Evolutionary conservation across 2,797 vertebrate genomes (phyloP), one percentile per base, ranked within the genome.

Genomic region (Schizopygopsis pylzovi): DNA sequence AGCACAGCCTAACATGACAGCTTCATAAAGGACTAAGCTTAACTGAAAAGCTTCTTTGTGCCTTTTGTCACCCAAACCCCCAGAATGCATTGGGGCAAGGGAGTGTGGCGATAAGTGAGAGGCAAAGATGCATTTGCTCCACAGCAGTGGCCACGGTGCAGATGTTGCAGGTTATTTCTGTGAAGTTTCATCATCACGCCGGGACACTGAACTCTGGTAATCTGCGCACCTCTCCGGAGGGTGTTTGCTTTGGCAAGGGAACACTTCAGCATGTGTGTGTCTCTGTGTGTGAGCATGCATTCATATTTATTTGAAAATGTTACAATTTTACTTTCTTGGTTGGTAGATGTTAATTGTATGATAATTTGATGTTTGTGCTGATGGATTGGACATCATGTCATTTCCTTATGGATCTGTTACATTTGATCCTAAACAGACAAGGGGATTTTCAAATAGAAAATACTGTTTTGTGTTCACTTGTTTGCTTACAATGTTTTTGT

Each of bases 171-270:
- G 84, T 83, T 89, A 89, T 91, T 91, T 89, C 91, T 71, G 83
- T 82, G 85, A 87, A 89, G 89, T 92, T 92, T 92, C 91, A 92
- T 92, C 91, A 92, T 91, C 73, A 77, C 76, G 77, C 82, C 76
- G 88, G 89, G 87, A 91, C 85, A 88, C 81, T 83, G 86, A 65
- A 77, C 78, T 88, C 61, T 87, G 87, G 79, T 81, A 89, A 90
- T 90, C 83, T 90, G 88, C 70, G 71, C 80, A 83, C 49, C 76
- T 86, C 84, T 86, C 86, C 49, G 33, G 80, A 87, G 70, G 81
- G 63, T 90, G 83, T 86, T 87, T 87, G 85, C 82, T 71, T 89
- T 86, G 84, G 84, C 80, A 81, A 52, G 75, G 78, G 82, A 76
- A 70, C 77, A 82, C 82, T 63, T 70, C 85, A 83, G 81, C 61